Percentiles rank a stretch among this genome's conserved stretches.
Conservation (phyloP, 2,888 invertebrate species). For the Brachyopa scutellaris region DNA sequence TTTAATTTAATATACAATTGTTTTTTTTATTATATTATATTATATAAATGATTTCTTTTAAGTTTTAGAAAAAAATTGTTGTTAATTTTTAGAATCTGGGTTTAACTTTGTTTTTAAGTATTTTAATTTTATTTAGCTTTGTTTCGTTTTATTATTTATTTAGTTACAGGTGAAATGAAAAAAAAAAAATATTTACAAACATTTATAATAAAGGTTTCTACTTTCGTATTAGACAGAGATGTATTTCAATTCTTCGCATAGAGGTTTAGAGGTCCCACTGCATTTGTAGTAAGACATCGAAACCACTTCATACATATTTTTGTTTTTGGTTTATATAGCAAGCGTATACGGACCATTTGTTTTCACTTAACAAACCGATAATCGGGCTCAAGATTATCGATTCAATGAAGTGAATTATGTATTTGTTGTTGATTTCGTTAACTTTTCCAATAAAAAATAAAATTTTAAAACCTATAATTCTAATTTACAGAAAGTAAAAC, state of each 20-base stretch:
- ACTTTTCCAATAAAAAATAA: constrained; percentile 3
- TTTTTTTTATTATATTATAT: not conserved
- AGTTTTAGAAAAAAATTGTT: constrained; percentile 42
- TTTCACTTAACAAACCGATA: constrained; percentile 76
- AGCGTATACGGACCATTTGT: constrained; percentile 12
- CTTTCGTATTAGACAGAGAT: constrained; percentile 39
- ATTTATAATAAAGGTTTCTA: too few species aligned
- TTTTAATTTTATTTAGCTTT: not conserved
- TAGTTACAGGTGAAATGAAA: not conserved
- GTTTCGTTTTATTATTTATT: not conserved
- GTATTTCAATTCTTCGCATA: constrained; percentile 35
- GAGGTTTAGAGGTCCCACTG: constrained; percentile 38
- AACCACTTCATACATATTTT: constrained; percentile 27
- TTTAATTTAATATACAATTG: constrained; percentile 21
- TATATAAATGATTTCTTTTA: constrained; percentile 23
- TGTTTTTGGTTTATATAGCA: not conserved
- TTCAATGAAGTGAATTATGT: constrained; percentile 69
- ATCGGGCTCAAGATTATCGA: constrained; percentile 81
- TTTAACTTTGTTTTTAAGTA: not conserved
- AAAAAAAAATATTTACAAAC: not conserved
- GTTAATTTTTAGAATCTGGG: constrained; percentile 56
- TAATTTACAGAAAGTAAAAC: constrained; percentile 32
- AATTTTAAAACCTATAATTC: constrained; percentile 39
- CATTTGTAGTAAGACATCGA: constrained; percentile 32
- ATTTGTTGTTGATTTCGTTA: not conserved